Evolutionary conservation across 2,888 invertebrate species (phyloP).

Genomic region (Drosophila putrida): DNA sequence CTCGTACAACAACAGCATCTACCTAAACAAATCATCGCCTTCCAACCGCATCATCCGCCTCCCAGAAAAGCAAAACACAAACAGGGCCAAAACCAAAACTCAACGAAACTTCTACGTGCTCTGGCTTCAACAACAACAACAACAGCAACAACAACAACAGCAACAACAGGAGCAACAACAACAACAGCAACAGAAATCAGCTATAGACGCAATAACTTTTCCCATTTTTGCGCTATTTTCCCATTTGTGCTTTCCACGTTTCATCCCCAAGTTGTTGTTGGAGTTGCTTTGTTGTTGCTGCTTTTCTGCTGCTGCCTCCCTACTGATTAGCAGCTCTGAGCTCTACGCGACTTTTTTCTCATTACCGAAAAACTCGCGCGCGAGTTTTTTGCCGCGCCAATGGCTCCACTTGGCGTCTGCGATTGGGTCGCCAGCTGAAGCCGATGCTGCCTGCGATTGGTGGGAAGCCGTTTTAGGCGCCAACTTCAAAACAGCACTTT

Average conservation of each 20-base stretch:
- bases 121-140: slow-evolving; percentile 13
- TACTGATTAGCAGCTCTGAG: slow-evolving; percentile 59
- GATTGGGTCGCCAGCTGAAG: slow-evolving; percentile 64
- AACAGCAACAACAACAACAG: too few relatives aligned
- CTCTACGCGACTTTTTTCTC: slow-evolving; percentile 66
- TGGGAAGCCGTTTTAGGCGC: slow-evolving; percentile 58
- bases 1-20: neutral
- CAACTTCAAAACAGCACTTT: slow-evolving; percentile 35
- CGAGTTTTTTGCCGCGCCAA: slow-evolving; percentile 72
- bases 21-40: slow-evolving; percentile 23
- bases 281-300: slow-evolving; percentile 8
- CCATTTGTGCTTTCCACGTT: slow-evolving; percentile 43
- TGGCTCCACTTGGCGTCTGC: slow-evolving; percentile 73
- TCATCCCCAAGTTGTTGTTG: slow-evolving; percentile 42
- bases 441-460: slow-evolving; percentile 68
- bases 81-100: slow-evolving; percentile 24
- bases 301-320: slow-evolving; percentile 29
- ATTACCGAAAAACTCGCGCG: slow-evolving; percentile 68
- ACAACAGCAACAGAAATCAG: slow-evolving; percentile 18
- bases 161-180: slow-evolving; percentile 12
- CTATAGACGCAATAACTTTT: slow-evolving; percentile 40
- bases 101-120: slow-evolving; percentile 45
- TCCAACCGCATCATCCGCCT: neutral
- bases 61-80: neutral
- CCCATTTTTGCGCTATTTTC: slow-evolving; percentile 41